Conservation (phyloP, 2,113 vertebrate genomes). For the Nycticorax nycticorax region DNA sequence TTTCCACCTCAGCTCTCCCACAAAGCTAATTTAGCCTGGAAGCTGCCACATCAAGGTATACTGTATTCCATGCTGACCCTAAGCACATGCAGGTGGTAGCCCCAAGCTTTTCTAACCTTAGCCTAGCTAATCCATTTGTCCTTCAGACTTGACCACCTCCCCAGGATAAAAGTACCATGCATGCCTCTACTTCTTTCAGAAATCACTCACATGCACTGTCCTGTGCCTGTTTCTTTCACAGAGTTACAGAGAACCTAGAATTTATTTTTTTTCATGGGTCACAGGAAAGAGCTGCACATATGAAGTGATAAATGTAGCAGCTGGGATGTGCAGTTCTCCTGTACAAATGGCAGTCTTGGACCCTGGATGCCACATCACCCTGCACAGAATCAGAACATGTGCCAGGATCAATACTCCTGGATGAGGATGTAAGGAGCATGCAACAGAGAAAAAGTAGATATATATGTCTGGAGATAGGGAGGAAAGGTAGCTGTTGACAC, state of each 20-base stretch:
- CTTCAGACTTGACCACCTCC: background rate
- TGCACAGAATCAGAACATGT: background rate
- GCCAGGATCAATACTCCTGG: background rate
- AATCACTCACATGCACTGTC: background rate
- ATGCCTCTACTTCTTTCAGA: background rate
- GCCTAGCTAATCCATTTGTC: background rate
- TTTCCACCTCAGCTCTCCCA: background rate
- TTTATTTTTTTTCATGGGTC: background rate
- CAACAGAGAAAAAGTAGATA: background rate
- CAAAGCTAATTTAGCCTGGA: background rate
- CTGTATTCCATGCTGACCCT: background rate
- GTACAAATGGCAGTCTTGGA: background rate
- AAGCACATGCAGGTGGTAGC: background rate
- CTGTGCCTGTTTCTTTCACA: background rate
- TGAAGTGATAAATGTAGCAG: background rate
- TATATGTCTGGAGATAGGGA: background rate
- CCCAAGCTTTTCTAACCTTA: background rate
- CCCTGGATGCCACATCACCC: background rate
- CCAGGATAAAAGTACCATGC: background rate
- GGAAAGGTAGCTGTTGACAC: background rate
- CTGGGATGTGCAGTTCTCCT: background rate
- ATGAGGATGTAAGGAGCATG: background rate
- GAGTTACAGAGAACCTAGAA: background rate
- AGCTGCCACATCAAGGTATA: background rate
- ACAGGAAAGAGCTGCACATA: background rate